These are phyloP conservation scores for Bombus turneri DNA, from an alignment of 1,140 invertebrate genomes.

Conservation along the genomic window DNA sequence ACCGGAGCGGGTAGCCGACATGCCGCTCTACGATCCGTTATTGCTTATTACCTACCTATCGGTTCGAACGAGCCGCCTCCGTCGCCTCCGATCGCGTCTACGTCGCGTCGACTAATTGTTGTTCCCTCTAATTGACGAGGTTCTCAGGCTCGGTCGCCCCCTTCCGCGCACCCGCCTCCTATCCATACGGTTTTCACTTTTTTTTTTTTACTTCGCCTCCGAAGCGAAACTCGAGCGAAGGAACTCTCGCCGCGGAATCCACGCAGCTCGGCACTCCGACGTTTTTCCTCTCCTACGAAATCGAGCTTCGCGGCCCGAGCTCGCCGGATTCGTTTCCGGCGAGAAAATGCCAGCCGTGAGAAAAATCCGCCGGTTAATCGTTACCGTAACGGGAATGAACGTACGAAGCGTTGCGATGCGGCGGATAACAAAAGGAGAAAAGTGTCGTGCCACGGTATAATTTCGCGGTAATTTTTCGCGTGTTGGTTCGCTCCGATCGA, in stretches of 20 bases:
- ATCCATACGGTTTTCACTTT: constrained; percentile 7
- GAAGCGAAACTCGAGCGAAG: not conserved
- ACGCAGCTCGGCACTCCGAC: not conserved
- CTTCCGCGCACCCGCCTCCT: constrained; percentile 24
- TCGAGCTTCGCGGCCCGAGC: not conserved
- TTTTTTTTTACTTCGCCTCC: not conserved
- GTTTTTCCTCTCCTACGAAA: not conserved
- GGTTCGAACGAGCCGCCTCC: constrained; percentile 42
- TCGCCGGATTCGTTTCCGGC: not conserved
- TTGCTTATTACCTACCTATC: constrained; percentile 71
- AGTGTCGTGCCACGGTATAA: constrained; percentile 44
- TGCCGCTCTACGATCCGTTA: constrained; percentile 58
- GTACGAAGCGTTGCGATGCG: constrained; percentile 5
- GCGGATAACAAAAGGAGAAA: constrained; percentile 27
- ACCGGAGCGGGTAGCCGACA: constrained; percentile 16
- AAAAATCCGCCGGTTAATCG: not conserved
- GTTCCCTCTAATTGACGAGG: constrained; percentile 79
- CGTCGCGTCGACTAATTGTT: constrained; percentile 75
- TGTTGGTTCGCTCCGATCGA: not conserved
- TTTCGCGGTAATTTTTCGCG: constrained; percentile 56
- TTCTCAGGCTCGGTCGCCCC: constrained; percentile 73
- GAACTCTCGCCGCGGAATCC: not conserved
- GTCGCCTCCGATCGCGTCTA: constrained; percentile 43
- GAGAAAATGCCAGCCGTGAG: constrained; percentile 12
- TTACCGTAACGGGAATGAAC: constrained; percentile 14